Evolutionary conservation across 2,888 invertebrate genomes (phyloP), one percentile per base, ranked within the genome.

Genomic region (Xylocampa areola): DNA sequence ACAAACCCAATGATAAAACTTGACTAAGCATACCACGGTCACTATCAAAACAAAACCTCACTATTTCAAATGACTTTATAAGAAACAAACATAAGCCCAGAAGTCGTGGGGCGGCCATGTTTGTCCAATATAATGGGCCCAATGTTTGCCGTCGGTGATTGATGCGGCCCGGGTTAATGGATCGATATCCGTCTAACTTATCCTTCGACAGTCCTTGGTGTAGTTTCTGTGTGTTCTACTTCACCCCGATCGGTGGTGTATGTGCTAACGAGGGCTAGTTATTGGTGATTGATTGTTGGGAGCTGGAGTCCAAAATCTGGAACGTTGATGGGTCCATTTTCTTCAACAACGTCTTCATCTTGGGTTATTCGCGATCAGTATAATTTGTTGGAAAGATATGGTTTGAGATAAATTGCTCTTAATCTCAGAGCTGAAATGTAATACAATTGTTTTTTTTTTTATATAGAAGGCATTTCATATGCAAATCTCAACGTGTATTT

Each of bases 61-160:
- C 62, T 62, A 70, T 75, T 69, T 68, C 63, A 65, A 78, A 83
- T 77, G 81, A 83, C 81, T 84, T 70, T 66, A 76, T 79, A 84
- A 84, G 82, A 84, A 83, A 80, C 80, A 78, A 80, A 81, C 76
- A 80, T 67, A 66, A 77, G 76, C 68, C 78, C 84, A 81, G 84
- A 78, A 85, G 85, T 81, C 81, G 73, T 61, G 43, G 67, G 65
- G 58, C 23, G 23, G 43, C 7, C 52, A 25, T 73, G 83, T 84
- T 90, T 90, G 88, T 84, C 85, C 87, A 83, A 89, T 88, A 87
- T 89, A 89, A 90, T 89, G 84, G 90, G 77, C 70, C 79, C 79
- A 79, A 83, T 90, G 89, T 90, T 90, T 90, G 90, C 82, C 29
- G 68, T 70, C 57, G 70, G 86, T 90, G 90, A 90, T 90, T 90